phyloP scores from a whole-genome alignment of 2,113 vertebrate species.

The Morone chrysops region DNA sequence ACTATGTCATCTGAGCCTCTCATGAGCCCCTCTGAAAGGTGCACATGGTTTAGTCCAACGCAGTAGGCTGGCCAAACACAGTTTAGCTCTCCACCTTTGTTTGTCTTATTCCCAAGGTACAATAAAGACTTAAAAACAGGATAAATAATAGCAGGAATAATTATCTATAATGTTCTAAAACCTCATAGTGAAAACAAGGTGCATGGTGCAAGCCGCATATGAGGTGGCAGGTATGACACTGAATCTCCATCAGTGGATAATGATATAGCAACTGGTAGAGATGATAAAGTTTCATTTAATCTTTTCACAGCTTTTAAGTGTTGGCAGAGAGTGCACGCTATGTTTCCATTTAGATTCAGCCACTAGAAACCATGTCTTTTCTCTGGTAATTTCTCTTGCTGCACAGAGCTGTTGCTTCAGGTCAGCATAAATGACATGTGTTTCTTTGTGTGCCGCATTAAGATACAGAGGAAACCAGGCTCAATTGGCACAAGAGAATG shows the following conservation, averaged over 20 bases:
- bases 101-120: background rate
- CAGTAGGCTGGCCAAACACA: too few species aligned
- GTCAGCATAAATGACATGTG: background rate
- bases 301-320: background rate
- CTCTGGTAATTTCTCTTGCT: too few species aligned
- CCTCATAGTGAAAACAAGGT: background rate
- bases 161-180: too few species aligned
- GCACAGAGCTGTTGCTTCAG: background rate
- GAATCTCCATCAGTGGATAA: background rate
- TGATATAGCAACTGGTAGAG: background rate
- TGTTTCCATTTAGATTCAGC: background rate
- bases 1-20: background rate
- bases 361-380: background rate
- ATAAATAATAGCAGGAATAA: too few species aligned
- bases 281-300: background rate
- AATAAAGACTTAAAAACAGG: background rate
- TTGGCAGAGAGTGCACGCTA: background rate
- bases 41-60: too few species aligned
- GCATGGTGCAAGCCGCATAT: background rate
- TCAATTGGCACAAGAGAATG: background rate
- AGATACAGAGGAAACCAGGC: background rate
- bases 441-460: background rate
- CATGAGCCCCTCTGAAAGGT: too few species aligned
- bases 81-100: too few species aligned
- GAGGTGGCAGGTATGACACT: background rate